Conservation (phyloP, 2,888 invertebrate genomes). For the Plebejus argus region DNA sequence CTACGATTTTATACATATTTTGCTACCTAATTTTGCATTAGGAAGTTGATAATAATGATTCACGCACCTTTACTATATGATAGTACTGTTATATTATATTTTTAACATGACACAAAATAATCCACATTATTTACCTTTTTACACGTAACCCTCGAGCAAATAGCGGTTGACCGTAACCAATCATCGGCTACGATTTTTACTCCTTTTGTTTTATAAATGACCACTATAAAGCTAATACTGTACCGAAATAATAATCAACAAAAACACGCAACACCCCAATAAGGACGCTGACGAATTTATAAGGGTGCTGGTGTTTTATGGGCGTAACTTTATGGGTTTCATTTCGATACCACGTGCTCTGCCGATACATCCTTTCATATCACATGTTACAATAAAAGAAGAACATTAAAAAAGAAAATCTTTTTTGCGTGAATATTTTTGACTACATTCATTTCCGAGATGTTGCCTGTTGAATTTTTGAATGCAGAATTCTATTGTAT, state of each 20-base stretch:
- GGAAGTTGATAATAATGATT: too few species aligned
- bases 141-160: neutral
- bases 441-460: neutral
- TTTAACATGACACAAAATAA: neutral
- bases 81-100: too few species aligned
- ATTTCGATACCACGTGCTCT: conserved; percentile 6
- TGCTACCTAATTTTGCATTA: too few species aligned
- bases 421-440: neutral
- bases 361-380: conserved; percentile 2
- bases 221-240: conserved; percentile 24
- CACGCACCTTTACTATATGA: too few species aligned
- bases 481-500: too few species aligned
- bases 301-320: conserved; percentile 26
- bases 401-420: neutral
- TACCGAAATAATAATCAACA: conserved; percentile 22
- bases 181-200: neutral
- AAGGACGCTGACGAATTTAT: conserved; percentile 29
- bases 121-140: neutral
- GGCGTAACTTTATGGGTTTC: conserved; percentile 19
- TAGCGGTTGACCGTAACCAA: conserved; percentile 1
- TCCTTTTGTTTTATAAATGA: conserved; percentile 18
- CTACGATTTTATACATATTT: neutral
- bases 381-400: neutral
- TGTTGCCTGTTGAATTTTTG: too few species aligned
- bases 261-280: conserved; percentile 24